These are phyloP conservation scores for Megastigmus dorsalis DNA, from an alignment of 2,888 invertebrate genomes.

Conservation along the genomic window DNA sequence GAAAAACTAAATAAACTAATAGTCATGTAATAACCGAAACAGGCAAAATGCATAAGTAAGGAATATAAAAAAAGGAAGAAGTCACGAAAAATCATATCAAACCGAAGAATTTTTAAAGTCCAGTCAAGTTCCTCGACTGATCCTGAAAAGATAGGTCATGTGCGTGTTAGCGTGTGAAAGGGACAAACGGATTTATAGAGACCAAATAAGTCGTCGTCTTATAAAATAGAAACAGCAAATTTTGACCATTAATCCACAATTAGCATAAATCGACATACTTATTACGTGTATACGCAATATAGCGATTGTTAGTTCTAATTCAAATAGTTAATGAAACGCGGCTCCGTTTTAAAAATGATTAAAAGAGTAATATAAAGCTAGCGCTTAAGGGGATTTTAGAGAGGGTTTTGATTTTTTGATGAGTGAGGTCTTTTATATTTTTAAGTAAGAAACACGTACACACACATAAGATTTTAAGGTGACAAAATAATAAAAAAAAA, in stretches of 20 bases:
- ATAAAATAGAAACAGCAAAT: not conserved
- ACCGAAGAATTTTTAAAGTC: conserved; percentile 12
- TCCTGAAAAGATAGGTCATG: not conserved
- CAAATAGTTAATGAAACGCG: conserved; percentile 13
- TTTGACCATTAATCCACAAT: conserved; percentile 26
- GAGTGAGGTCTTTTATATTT: conserved; percentile 48
- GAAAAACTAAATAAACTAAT: conserved; percentile 21
- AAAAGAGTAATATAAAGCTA: conserved; percentile 34
- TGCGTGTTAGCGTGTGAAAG: not conserved
- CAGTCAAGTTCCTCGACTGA: conserved; percentile 33
- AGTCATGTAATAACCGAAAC: conserved; percentile 11
- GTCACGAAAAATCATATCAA: conserved; percentile 39
- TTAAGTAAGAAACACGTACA: conserved; percentile 51
- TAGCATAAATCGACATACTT: conserved; percentile 21
- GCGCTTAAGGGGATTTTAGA: conserved; percentile 44
- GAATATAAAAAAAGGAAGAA: not conserved
- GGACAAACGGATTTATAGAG: conserved; percentile 5
- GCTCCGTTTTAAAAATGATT: conserved; percentile 33
- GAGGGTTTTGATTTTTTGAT: conserved; percentile 41
- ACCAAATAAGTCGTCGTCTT: conserved; percentile 21
- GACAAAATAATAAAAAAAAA: conserved; percentile 48
- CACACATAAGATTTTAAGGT: conserved; percentile 41
- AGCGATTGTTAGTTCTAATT: conserved; percentile 19
- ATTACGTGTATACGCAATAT: conserved; percentile 29
- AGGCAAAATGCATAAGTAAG: too few relatives aligned